phyloP scores from a whole-genome alignment of 2,113 vertebrate species.

The Isurus oxyrinchus region DNA sequence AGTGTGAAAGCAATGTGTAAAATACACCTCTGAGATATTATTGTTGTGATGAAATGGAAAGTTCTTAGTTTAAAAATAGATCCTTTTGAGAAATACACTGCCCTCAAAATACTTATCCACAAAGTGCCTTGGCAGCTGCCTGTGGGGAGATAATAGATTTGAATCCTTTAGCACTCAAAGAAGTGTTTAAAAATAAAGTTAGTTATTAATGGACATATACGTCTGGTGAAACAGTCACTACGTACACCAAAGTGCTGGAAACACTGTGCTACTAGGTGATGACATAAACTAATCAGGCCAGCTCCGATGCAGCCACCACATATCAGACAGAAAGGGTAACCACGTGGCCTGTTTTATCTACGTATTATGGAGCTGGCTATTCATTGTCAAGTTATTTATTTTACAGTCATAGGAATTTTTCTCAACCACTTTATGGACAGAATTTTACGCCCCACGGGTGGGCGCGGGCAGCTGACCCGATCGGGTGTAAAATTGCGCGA shows the following conservation, averaged over 20 bases:
- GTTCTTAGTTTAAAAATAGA: neutral
- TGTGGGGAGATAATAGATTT: neutral
- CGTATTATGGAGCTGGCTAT: neutral
- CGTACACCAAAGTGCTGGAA: constrained; percentile 15
- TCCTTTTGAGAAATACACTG: neutral
- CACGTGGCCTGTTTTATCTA: neutral
- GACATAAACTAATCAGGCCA: neutral
- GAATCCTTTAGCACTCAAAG: neutral
- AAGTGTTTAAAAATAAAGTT: neutral
- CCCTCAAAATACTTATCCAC: neutral
- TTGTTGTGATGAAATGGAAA: neutral
- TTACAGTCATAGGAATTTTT: neutral
- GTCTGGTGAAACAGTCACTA: neutral
- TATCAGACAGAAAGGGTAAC: neutral
- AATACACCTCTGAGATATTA: neutral
- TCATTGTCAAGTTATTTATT: neutral
- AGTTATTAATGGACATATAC: neutral
- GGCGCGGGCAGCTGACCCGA: no score
- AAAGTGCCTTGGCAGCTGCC: neutral
- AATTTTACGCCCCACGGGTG: no score
- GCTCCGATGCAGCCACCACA: neutral
- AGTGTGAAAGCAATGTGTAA: neutral
- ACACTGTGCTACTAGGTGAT: neutral
- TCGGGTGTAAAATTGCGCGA: no score
- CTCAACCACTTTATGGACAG: neutral